Evolutionary conservation across 2,797 vertebrate species (phyloP).

Genomic region (Bufotes viridis): DNA sequence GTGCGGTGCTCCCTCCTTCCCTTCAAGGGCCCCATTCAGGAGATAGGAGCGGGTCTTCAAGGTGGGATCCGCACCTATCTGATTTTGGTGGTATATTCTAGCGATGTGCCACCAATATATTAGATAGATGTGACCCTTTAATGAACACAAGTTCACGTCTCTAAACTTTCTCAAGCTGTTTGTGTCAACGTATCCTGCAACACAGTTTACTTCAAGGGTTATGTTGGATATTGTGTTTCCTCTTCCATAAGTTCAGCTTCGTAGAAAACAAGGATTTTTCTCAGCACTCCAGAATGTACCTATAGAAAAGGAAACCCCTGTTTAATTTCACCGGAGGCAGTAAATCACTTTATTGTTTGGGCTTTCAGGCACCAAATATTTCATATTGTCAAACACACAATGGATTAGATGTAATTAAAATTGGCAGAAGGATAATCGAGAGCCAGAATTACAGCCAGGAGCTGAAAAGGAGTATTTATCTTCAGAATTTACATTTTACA

Average conservation of each 20-base stretch:
- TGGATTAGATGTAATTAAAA: slow-evolving; percentile 48
- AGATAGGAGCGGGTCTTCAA: too few species aligned
- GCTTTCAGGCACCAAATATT: slow-evolving; percentile 28
- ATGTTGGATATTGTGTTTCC: background rate
- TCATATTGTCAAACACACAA: slow-evolving; percentile 39
- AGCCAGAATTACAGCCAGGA: slow-evolving; percentile 20
- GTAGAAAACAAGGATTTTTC: slow-evolving; percentile 7
- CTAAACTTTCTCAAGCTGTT: background rate
- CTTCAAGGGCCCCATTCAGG: too few species aligned
- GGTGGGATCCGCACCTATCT: too few species aligned
- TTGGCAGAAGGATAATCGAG: slow-evolving; percentile 45
- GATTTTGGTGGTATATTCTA: too few species aligned
- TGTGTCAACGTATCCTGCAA: background rate
- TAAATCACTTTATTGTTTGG: slow-evolving; percentile 49
- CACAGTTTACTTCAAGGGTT: background rate
- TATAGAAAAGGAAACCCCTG: slow-evolving; percentile 16
- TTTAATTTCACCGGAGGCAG: slow-evolving; percentile 34
- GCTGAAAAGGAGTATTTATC: slow-evolving; percentile 30
- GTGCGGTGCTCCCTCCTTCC: too few species aligned
- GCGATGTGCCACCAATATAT: too few species aligned
- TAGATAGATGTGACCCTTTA: background rate
- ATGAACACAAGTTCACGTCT: background rate
- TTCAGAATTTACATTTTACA: slow-evolving; percentile 26
- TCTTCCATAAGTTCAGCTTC: background rate
- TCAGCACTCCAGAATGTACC: background rate